A percentile compares a stretch with the other conserved stretches of the same genome.
Conservation (phyloP, 2,888 invertebrate genomes). For the Lepeophtheirus nordmannii region DNA sequence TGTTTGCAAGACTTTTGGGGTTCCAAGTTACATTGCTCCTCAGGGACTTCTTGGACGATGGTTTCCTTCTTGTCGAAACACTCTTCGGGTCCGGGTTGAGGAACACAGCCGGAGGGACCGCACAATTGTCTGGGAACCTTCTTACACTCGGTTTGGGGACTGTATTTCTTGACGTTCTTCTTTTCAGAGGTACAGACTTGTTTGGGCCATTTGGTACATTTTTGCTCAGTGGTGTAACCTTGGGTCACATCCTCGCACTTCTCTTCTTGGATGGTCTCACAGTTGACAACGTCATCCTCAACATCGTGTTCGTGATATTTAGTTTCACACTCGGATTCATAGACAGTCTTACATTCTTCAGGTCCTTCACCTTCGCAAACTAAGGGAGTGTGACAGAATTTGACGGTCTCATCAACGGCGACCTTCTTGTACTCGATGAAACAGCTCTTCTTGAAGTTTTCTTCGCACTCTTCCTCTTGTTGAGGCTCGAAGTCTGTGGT, state of each 20-base stretch:
- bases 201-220: slow-evolving; percentile 23
- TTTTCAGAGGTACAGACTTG: slow-evolving; percentile 13
- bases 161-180: slow-evolving; percentile 21
- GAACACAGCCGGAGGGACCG: slow-evolving; percentile 14
- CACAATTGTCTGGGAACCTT: slow-evolving; percentile 19
- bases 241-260: slow-evolving; percentile 19
- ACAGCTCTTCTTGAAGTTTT: slow-evolving; percentile 18
- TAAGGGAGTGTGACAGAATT: background rate
- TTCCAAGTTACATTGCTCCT: slow-evolving; percentile 3
- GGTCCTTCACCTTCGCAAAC: slow-evolving; percentile 11
- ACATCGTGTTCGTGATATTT: slow-evolving; percentile 20
- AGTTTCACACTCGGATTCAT: slow-evolving; percentile 18
- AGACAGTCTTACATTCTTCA: slow-evolving; percentile 16
- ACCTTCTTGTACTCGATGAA: slow-evolving; percentile 21
- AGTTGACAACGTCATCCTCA: slow-evolving; percentile 20
- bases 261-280: slow-evolving; percentile 16
- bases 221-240: slow-evolving; percentile 18
- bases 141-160: slow-evolving; percentile 11
- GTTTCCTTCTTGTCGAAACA: slow-evolving; percentile 19
- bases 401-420: slow-evolving; percentile 17
- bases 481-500: slow-evolving; percentile 13
- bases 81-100: slow-evolving; percentile 17
- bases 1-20: slow-evolving; percentile 16
- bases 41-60: slow-evolving; percentile 13
- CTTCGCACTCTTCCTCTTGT: slow-evolving; percentile 22